Evolutionary conservation across 2,797 vertebrate genomes (phyloP), one percentile per base, ranked within the genome.

Genomic region (Malurus leucopterus): DNA sequence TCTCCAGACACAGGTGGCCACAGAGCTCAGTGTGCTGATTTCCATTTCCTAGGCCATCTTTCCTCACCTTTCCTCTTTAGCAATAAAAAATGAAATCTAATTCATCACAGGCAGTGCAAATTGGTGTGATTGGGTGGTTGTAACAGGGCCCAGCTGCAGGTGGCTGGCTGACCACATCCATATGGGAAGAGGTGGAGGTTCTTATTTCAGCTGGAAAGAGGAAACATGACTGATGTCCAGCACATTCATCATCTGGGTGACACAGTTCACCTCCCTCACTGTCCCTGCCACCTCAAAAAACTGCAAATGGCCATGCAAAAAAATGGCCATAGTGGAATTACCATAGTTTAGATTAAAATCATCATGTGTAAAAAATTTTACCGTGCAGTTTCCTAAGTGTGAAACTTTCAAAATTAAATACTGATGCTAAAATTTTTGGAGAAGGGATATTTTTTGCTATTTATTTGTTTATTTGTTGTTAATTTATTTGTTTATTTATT

Each of bases 1-100:
- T 29, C 64, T 73, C n/a, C 76, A 91, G 82, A 76, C 76, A 51
- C 51, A 91, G 83, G 49, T 75, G 67, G 51, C 46, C 58, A 70
- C 47, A 43, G 62, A 70, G 72, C 29, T 62, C 36, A 29, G 27
- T 8, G 58, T 17, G 49, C 41, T 82, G 17, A 87, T 75, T 89
- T 79, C 76, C 49, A 75, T 81, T 79, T 82, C 63, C 71, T 13
- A 36, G 22, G 11, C 63, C 18, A 1, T 18, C 49, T 36, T 92
- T 87, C 69, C 36, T 84, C 50, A 44, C 24, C 26, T 87, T 68
- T 54, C 43, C 47, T 64, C 67, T 83, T 80, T 38, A 77, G 29
- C 36, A 83, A 65, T 32, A 54, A 86, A 74, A 62, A 51, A 74
- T 11, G 22, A 71, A 58, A 57, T 50, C 11, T 34, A 62, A n/a